A percentile compares a stretch with the other conserved stretches of the same genome.
phyloP scores from a whole-genome alignment of 1,140 invertebrate genomes.

The Penaeus vannamei region DNA sequence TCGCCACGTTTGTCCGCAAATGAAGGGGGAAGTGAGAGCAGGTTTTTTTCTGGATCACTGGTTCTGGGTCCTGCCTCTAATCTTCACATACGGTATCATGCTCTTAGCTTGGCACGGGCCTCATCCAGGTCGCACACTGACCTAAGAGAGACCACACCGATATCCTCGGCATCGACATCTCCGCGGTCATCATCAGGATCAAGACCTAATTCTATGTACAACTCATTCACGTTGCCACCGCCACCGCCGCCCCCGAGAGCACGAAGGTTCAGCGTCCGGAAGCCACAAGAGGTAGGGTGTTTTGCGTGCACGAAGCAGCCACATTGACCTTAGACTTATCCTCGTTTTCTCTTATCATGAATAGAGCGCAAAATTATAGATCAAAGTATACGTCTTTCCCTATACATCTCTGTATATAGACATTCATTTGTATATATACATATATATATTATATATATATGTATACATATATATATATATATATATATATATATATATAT shows the following conservation, averaged over 20 bases:
- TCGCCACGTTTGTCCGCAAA: slow-evolving; percentile 14
- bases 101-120: slow-evolving; percentile 60
- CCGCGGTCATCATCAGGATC: slow-evolving; percentile 39
- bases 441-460: too few relatives aligned
- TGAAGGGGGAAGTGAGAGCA: slow-evolving; percentile 1
- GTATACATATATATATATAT: too few relatives aligned
- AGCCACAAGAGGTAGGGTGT: slow-evolving; percentile 57
- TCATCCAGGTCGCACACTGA: slow-evolving; percentile 66
- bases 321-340: too few relatives aligned
- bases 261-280: slow-evolving; percentile 56
- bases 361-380: too few relatives aligned
- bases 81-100: slow-evolving; percentile 64
- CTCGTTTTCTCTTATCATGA: too few relatives aligned
- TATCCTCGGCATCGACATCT: slow-evolving; percentile 40
- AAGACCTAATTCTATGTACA: slow-evolving; percentile 53
- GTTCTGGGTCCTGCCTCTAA: slow-evolving; percentile 41
- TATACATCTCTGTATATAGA: too few relatives aligned
- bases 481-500: too few relatives aligned
- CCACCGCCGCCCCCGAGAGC: slow-evolving; percentile 50
- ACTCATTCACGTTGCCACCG: slow-evolving; percentile 59
- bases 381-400: too few relatives aligned
- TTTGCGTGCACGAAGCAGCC: too few relatives aligned
- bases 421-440: too few relatives aligned
- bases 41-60: slow-evolving; percentile 30
- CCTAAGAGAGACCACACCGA: slow-evolving; percentile 49